Evolutionary conservation across 2,888 invertebrate genomes (phyloP), one percentile per base, ranked within the genome.

Genomic region (Spodoptera exigua): DNA sequence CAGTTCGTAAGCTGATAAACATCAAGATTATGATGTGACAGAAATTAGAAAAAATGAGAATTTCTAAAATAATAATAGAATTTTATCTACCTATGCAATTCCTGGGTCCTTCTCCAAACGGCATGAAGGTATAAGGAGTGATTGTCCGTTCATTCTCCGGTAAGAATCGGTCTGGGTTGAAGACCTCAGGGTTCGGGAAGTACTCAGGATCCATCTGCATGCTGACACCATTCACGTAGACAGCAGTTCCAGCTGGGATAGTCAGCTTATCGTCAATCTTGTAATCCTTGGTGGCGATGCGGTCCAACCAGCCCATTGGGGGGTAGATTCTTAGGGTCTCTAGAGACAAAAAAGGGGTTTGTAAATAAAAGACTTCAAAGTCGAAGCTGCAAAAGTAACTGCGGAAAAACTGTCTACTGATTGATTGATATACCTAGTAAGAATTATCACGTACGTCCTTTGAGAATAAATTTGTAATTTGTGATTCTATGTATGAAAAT

Each of bases 61-160:
- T 35, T 10, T 12, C 11, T 35, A 17, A 14, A 11, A 12, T 4
- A 3, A 13, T 4, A 2, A 1, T n/a, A 2, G n/a, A 46, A 73
- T 78, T n/a, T n/a, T n/a, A n/a, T n/a, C n/a, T 67, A 89, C 95
- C 96, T 44, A 96, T 95, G 71, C 96, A 96, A 75, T 86, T 94
- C 46, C 96, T 90, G 1, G 95, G 96, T 9, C 96, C 96, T 11
- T 91, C 72, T 0, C 95, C 95, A 61, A 95, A 95, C 0, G 95
- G 95, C 64, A 94, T 64, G 54, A 89, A 95, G 0, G 84, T 80
- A 13, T 77, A 85, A 0, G 85, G 86, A 2, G 51, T 53, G 21
- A 85, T 82, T 1, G 90, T 88, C 0, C 81, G 79, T 70, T 94
- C 95, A 65, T 95, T 95, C 64, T 95, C 95, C 0, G 95, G 93